These are phyloP conservation scores for Eciton burchellii DNA, from an alignment of 1,140 invertebrate genomes.

Conservation along the genomic window DNA sequence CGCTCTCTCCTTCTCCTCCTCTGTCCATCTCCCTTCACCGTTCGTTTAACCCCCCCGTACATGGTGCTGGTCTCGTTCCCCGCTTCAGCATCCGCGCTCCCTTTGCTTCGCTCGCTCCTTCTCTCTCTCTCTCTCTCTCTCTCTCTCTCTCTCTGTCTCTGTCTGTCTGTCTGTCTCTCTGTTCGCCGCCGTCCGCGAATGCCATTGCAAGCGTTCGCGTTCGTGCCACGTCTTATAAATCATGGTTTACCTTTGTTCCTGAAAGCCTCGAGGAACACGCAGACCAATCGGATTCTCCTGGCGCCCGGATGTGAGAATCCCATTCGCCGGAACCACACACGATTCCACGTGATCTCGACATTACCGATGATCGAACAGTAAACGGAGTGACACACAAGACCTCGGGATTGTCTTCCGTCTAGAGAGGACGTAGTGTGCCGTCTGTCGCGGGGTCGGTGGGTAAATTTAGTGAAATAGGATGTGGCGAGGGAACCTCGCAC, in stretches of 20 bases:
- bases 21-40: slow-evolving; percentile 17
- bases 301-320: slow-evolving; percentile 52
- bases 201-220: slow-evolving; percentile 58
- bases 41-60: slow-evolving; percentile 35
- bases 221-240: slow-evolving; percentile 73
- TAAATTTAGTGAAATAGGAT: slow-evolving; percentile 38
- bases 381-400: slow-evolving; percentile 47
- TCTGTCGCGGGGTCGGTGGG: neutral
- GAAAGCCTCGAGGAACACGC: slow-evolving; percentile 45
- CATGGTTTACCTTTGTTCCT: slow-evolving; percentile 73
- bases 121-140: neutral
- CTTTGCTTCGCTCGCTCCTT: neutral
- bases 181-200: slow-evolving; percentile 16
- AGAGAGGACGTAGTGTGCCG: slow-evolving; percentile 24
- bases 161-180: slow-evolving; percentile 2
- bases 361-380: slow-evolving; percentile 66
- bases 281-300: slow-evolving; percentile 59
- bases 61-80: slow-evolving; percentile 29
- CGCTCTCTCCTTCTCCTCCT: neutral
- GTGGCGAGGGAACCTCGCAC: neutral
- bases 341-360: slow-evolving; percentile 44
- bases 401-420: slow-evolving; percentile 39
- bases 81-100: slow-evolving; percentile 25
- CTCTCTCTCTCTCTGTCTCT: neutral
- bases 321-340: slow-evolving; percentile 44